phyloP scores from a whole-genome alignment of 2,888 invertebrate species.

The Diarsia rubi region DNA sequence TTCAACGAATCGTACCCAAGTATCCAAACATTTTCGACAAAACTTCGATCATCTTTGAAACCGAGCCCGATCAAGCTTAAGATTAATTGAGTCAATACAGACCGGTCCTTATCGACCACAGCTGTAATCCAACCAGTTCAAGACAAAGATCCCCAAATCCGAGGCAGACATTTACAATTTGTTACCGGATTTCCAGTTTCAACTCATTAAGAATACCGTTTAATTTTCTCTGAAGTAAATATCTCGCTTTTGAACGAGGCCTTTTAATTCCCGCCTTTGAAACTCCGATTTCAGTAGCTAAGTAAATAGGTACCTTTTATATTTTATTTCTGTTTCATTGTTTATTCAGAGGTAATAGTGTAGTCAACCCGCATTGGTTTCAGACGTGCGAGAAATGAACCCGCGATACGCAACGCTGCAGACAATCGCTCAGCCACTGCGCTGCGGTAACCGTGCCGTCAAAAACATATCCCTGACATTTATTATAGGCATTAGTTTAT shows the following conservation, averaged over 20 bases:
- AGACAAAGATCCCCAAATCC: background rate
- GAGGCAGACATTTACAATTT: conserved; percentile 23
- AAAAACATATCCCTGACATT: background rate
- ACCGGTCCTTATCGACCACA: conserved; percentile 7
- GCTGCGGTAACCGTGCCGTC: background rate
- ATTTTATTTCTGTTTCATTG: conserved; percentile 11
- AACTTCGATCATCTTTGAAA: conserved; percentile 7
- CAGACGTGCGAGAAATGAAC: background rate
- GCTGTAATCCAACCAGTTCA: background rate
- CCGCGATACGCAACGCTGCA: background rate
- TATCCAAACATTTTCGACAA: background rate
- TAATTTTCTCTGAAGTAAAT: conserved; percentile 53
- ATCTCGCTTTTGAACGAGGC: conserved; percentile 26
- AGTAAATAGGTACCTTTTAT: background rate
- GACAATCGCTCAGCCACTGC: background rate
- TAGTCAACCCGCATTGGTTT: background rate
- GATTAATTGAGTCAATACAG: conserved; percentile 7
- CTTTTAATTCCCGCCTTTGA: conserved; percentile 51
- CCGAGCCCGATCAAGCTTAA: conserved; percentile 14
- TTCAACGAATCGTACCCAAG: background rate
- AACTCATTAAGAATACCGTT: conserved; percentile 21
- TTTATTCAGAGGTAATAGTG: background rate
- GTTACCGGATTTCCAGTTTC: conserved; percentile 21
- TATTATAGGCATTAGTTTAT: background rate
- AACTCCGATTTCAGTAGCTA: conserved; percentile 13